Percentiles rank a stretch among this genome's conserved stretches.
These are phyloP conservation scores for Psittacara wagleri DNA, from an alignment of 2,113 vertebrate species.

Conservation along the genomic window DNA sequence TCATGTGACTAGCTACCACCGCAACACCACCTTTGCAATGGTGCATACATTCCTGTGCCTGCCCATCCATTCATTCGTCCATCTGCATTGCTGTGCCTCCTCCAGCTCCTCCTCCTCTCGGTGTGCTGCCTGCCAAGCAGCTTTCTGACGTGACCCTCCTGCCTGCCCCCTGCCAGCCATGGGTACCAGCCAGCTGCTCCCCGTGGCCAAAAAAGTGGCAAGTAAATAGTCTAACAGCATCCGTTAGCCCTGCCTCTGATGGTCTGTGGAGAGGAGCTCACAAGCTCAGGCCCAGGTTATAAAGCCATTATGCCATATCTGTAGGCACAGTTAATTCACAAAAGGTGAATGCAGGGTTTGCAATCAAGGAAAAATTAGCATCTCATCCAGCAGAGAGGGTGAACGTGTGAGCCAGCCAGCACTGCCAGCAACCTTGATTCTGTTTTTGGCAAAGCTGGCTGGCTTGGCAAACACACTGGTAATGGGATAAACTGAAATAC, in stretches of 20 bases:
- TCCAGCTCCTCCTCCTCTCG: neutral
- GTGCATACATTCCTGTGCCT: neutral
- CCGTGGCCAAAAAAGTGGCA: slow-evolving; percentile 51
- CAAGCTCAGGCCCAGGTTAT: neutral
- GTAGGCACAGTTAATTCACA: slow-evolving; percentile 65
- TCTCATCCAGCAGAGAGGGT: slow-evolving; percentile 34
- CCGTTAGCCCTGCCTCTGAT: slow-evolving; percentile 60
- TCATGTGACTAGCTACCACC: neutral
- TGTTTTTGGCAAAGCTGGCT: slow-evolving; percentile 67
- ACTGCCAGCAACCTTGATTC: slow-evolving; percentile 71
- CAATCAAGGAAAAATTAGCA: slow-evolving; percentile 73
- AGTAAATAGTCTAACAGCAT: slow-evolving; percentile 65
- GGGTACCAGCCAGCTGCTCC: slow-evolving; percentile 40
- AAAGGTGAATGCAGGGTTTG: slow-evolving; percentile 68
- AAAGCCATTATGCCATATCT: slow-evolving; percentile 36
- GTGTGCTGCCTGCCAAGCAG: neutral
- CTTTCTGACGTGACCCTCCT: neutral
- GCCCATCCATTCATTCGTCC: neutral
- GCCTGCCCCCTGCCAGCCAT: slow-evolving; percentile 9
- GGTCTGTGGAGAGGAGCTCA: slow-evolving; percentile 10
- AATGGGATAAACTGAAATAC: slow-evolving; percentile 72
- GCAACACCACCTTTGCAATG: neutral
- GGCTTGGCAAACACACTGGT: slow-evolving; percentile 63
- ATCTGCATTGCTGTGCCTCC: neutral
- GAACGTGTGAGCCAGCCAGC: slow-evolving; percentile 31